Evolutionary conservation across 1,140 invertebrate species (phyloP).

Genomic region (Thrips palmi): DNA sequence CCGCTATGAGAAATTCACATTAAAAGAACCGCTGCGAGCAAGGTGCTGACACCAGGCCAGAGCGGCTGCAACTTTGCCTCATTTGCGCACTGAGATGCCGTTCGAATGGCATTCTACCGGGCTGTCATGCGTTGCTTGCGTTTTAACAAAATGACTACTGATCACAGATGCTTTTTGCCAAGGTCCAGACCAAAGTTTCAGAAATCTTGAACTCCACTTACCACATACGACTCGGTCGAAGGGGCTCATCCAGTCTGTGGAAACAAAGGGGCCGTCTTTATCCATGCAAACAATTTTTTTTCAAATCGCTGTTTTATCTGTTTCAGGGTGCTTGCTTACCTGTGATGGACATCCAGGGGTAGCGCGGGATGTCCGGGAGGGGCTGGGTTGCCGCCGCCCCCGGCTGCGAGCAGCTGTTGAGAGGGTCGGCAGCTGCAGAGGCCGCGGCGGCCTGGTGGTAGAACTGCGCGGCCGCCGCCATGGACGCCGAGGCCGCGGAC

Average conservation of each 20-base stretch:
- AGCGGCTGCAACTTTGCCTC: no score
- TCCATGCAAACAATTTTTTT: not conserved
- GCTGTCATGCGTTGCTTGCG: no score
- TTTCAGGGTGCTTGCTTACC: conserved; percentile 39
- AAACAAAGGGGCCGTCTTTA: conserved; percentile 22
- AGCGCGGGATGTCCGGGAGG: conserved; percentile 72
- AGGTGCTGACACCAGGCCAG: no score
- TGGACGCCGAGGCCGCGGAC: conserved; percentile 49
- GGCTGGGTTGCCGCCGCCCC: conserved; percentile 40
- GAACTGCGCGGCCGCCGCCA: conserved; percentile 67
- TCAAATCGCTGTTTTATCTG: not conserved
- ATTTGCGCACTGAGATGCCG: no score
- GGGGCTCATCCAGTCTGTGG: conserved; percentile 79
- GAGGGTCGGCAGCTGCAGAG: conserved; percentile 39
- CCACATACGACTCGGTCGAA: conserved; percentile 80
- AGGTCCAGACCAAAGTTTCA: no score
- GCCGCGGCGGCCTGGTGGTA: conserved; percentile 62
- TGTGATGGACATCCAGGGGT: conserved; percentile 95
- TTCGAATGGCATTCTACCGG: no score
- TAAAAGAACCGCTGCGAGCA: no score
- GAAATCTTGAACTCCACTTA: conserved; percentile 37
- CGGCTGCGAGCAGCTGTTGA: conserved; percentile 38
- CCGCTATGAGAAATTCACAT: no score
- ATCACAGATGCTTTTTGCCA: no score
- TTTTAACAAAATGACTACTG: no score